Evolutionary conservation across 2,797 vertebrate genomes (phyloP).

Genomic region (Hephaestus fuliginosus): DNA sequence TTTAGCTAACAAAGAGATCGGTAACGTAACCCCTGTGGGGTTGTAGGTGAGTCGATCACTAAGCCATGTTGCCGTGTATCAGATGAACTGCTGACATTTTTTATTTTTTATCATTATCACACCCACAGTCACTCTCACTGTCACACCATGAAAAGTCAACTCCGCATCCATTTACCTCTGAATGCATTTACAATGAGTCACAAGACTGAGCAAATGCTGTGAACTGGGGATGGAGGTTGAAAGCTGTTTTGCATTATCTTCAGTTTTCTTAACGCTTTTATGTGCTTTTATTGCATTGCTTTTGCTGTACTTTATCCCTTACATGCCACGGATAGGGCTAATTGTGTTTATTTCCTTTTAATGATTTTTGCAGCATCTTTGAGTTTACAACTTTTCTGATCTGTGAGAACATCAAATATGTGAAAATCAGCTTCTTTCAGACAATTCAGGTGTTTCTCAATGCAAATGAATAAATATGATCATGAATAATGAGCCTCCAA

Average conservation of each 20-base stretch:
- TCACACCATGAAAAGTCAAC: conserved; percentile 57
- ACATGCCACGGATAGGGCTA: not conserved
- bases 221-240: conserved; percentile 22
- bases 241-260: conserved; percentile 35
- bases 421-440: not conserved
- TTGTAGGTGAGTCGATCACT: conserved; percentile 65
- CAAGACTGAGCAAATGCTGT: conserved; percentile 27
- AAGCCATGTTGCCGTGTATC: conserved; percentile 69
- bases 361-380: not conserved
- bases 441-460: not conserved
- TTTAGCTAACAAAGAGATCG: conserved; percentile 78
- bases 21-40: conserved; percentile 65
- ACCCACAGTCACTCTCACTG: conserved; percentile 42
- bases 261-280: conserved; percentile 38
- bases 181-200: conserved; percentile 72
- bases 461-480: not conserved
- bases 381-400: not conserved
- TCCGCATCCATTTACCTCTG: conserved; percentile 57
- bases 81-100: conserved; percentile 78
- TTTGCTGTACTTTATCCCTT: not conserved
- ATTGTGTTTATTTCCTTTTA: not conserved
- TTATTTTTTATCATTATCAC: conserved; percentile 63
- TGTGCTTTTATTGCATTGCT: conserved; percentile 14
- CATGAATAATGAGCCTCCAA: not conserved
- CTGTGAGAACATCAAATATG: not conserved